These are phyloP conservation scores for Spodoptera exigua DNA, from an alignment of 2,888 invertebrate genomes.

Conservation along the genomic window DNA sequence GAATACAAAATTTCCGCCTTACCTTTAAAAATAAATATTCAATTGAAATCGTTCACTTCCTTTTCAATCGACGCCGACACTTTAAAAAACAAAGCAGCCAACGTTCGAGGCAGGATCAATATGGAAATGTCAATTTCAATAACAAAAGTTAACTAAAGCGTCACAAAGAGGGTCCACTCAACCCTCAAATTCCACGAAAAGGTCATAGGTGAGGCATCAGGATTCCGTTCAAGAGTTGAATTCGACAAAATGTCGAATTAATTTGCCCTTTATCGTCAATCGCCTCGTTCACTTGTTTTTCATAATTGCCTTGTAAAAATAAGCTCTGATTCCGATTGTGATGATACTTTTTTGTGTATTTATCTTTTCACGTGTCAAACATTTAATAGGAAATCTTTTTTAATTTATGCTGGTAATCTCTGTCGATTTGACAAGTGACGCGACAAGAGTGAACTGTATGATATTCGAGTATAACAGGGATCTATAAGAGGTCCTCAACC, in stretches of 20 bases:
- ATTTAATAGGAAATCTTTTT: conserved; percentile 1
- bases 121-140: conserved; percentile 28
- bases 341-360: conserved; percentile 16
- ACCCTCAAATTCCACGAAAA: conserved; percentile 35
- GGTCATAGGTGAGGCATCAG: conserved; percentile 43
- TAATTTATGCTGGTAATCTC: neutral
- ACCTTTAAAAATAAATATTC: too few relatives aligned
- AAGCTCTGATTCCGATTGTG: conserved; percentile 24
- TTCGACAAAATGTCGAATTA: conserved; percentile 27
- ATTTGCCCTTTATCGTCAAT: conserved; percentile 26
- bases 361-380: conserved; percentile 14
- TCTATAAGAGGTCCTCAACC: neutral
- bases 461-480: too few relatives aligned
- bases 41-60: neutral
- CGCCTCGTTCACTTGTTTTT: conserved; percentile 17
- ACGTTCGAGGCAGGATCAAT: conserved; percentile 7
- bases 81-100: neutral
- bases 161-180: conserved; percentile 19
- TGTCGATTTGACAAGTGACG: neutral
- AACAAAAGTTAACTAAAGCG: conserved; percentile 29
- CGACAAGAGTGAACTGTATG: neutral
- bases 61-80: neutral
- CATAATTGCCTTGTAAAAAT: conserved; percentile 39
- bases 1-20: too few relatives aligned
- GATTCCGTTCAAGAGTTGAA: conserved; percentile 20